Evolutionary conservation across 2,888 invertebrate species (phyloP), one percentile per base, ranked within the genome.

Genomic region (Hesperia comma): DNA sequence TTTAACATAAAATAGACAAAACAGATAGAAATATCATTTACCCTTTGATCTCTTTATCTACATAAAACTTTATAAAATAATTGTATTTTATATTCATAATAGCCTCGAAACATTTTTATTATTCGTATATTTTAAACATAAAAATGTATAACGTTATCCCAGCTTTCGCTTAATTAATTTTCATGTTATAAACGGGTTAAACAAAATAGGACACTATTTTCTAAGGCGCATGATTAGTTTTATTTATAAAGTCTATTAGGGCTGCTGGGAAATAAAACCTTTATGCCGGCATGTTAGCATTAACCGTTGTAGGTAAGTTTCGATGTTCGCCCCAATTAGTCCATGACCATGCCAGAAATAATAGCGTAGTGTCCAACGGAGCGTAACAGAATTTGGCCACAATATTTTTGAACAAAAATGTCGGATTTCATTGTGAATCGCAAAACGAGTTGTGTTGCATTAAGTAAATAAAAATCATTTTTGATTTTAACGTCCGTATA

Each of bases 321-420:
- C 14, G 51, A 51, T 26, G 51, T 51, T 51, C 51, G 51, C 51
- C 51, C 51, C 51, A 51, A 51, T 51, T 51, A 51, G 51, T 26
- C 51, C 21, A 26, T 26, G 51, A 26, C 51, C 51, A 51, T 51
- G 51, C 12, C 51, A 51, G 21, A 51, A 51, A 51, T 51, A 51
- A 51, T 51, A 51, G 51, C 51, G 51, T 1, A 21, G 49, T 49
- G 4, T 26, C 10, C 51, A 51, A 51, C 51, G 51, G 14, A 1
- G 26, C n/a, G 51, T 14, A 51, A 51, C 51, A 26, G 26, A 51
- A 51, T 51, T 51, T 14, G 51, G 51, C 51, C 51, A 51, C 21
- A 51, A 51, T 51, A 51, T 51, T 51, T 51, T 51, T 26, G 51
- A 51, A 26, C n/a, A 26, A 51, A 51, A 51, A 51, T 51, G 51